These are phyloP conservation scores for Leptinotarsa juncta DNA, from an alignment of 2,888 invertebrate species.

Conservation along the genomic window DNA sequence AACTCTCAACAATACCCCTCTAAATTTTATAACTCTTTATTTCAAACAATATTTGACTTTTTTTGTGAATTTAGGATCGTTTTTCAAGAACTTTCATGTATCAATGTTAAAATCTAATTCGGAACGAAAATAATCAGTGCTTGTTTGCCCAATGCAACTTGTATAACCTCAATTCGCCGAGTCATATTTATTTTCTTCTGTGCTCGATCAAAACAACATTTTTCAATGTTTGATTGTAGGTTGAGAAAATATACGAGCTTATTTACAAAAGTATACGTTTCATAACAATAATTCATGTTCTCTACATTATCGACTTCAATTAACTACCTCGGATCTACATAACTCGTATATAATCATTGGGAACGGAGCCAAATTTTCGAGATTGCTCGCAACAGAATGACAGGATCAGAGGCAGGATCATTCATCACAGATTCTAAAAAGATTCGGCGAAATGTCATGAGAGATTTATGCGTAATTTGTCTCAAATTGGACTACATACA, in stretches of 20 bases:
- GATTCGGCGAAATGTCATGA: no score
- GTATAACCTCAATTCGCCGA: conserved; percentile 1
- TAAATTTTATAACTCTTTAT: no score
- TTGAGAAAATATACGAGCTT: conserved; percentile 15
- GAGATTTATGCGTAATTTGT: no score
- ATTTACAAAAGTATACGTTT: conserved; percentile 15
- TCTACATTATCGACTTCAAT: conserved; percentile 16
- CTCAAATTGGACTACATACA: no score
- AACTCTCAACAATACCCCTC: no score
- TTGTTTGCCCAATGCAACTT: background rate
- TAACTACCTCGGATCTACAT: conserved; percentile 6
- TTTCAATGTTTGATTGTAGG: conserved; percentile 17
- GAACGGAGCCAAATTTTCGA: conserved; percentile 15
- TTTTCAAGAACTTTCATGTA: no score
- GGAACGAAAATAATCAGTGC: background rate
- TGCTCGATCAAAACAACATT: conserved; percentile 13
- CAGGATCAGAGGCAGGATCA: background rate
- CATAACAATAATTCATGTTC: conserved; percentile 17
- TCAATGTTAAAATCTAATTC: background rate
- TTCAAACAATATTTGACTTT: no score
- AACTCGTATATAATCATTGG: conserved; percentile 16
- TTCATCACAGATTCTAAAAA: background rate
- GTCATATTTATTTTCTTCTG: conserved; percentile 15
- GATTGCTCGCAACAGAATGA: background rate
- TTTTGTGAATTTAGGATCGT: no score